A percentile compares a stretch with the other conserved stretches of the same genome.
These are phyloP conservation scores for Mycteria americana DNA, from an alignment of 2,797 vertebrate genomes.

Conservation along the genomic window DNA sequence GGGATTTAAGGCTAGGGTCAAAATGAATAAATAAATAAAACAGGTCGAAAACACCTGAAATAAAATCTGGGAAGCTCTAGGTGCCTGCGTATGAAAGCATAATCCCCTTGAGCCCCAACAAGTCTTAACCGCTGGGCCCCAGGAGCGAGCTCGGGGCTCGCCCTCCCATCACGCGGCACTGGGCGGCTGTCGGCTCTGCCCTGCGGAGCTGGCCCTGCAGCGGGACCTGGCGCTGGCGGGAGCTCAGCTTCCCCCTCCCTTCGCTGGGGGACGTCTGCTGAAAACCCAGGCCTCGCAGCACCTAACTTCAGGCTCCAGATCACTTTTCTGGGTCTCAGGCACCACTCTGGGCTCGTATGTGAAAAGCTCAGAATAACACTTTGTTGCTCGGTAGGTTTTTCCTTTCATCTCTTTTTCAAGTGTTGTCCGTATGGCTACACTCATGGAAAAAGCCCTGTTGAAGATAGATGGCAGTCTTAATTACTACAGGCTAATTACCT, in stretches of 20 bases:
- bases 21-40: not conserved
- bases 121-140: not conserved
- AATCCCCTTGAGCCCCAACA: not conserved
- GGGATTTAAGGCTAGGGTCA: not conserved
- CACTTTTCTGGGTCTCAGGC: not conserved
- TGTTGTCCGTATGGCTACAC: not conserved
- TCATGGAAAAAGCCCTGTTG: not conserved
- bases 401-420: not conserved
- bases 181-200: fast-evolving
- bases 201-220: not conserved
- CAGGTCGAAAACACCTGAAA: not conserved
- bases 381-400: not conserved
- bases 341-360: not conserved
- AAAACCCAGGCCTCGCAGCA: not conserved
- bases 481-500: slow-evolving; percentile 14
- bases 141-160: fast-evolving
- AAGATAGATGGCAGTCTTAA: not conserved
- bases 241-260: not conserved
- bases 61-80: not conserved
- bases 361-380: not conserved
- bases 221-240: fast-evolving
- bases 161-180: fast-evolving
- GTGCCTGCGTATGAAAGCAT: fast-evolving
- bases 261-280: fast-evolving
- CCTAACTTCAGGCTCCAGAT: not conserved